Evolutionary conservation across 2,113 vertebrate genomes (phyloP).

Genomic region (Panurus biarmicus): DNA sequence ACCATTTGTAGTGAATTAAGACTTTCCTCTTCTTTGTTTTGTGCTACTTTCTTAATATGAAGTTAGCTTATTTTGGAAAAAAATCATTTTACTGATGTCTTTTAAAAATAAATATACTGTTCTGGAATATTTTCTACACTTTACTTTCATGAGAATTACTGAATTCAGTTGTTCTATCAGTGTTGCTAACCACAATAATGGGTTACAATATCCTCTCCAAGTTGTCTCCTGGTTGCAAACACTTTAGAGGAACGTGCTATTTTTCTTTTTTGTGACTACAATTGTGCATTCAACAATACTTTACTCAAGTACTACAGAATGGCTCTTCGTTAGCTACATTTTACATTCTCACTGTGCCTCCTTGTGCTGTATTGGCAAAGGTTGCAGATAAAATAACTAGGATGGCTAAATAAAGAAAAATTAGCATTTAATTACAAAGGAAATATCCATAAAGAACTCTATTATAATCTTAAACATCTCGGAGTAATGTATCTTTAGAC

Average conservation of each 20-base stretch:
- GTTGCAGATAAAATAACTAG: neutral
- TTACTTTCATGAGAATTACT: neutral
- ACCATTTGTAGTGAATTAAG: neutral
- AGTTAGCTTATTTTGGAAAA: neutral
- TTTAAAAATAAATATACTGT: neutral
- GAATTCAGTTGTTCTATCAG: neutral
- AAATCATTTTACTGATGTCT: neutral
- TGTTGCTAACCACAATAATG: neutral
- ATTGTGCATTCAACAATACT: neutral
- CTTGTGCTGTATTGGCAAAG: neutral
- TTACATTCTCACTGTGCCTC: neutral
- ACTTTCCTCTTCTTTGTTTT: neutral
- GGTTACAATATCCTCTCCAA: neutral
- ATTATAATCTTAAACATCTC: neutral
- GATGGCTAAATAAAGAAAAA: neutral
- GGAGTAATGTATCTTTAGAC: neutral
- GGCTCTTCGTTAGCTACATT: neutral
- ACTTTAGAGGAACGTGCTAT: neutral
- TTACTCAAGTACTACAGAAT: neutral
- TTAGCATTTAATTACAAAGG: neutral
- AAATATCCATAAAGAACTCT: neutral
- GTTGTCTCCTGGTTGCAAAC: neutral
- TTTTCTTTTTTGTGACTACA: neutral
- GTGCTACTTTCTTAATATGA: neutral
- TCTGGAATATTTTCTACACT: neutral